Percentiles rank a stretch among this genome's conserved stretches.
Evolutionary conservation across 2,113 vertebrate genomes (phyloP).

Genomic region (Cercocebus atys): DNA sequence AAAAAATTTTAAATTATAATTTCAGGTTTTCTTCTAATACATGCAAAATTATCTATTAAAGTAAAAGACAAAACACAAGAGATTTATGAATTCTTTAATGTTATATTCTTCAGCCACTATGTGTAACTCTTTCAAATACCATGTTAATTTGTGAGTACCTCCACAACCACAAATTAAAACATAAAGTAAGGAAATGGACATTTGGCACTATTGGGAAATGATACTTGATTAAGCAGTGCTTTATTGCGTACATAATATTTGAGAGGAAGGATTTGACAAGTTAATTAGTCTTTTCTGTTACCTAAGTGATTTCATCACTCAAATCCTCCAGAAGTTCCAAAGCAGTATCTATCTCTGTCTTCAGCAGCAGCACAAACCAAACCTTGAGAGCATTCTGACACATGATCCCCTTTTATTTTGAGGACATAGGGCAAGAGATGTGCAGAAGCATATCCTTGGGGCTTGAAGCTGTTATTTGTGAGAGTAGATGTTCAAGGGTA

Average conservation of each 20-base stretch:
- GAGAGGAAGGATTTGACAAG: conserved; percentile 24
- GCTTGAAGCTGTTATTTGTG: neutral
- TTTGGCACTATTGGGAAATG: neutral
- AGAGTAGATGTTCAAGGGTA: neutral
- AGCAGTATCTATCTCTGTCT: neutral
- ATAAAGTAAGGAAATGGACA: conserved; percentile 14
- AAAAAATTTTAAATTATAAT: neutral
- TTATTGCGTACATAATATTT: neutral
- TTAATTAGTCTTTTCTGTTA: conserved; percentile 50
- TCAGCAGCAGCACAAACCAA: neutral
- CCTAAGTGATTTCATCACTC: conserved; percentile 46
- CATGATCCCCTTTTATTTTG: neutral
- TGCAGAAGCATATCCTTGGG: neutral
- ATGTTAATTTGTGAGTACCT: conserved; percentile 33
- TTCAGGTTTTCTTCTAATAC: conserved; percentile 8
- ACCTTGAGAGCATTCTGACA: neutral
- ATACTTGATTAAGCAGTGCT: neutral
- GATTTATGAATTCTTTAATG: conserved; percentile 6
- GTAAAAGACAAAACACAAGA: neutral
- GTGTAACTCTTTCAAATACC: neutral
- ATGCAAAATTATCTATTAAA: neutral
- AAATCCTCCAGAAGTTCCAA: neutral
- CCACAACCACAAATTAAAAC: conserved; percentile 1
- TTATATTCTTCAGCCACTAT: neutral
- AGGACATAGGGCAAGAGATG: neutral